Percentiles rank a stretch among this genome's conserved stretches.
These are phyloP conservation scores for Ctena decussata DNA, from an alignment of 2,888 invertebrate species.

Conservation along the genomic window DNA sequence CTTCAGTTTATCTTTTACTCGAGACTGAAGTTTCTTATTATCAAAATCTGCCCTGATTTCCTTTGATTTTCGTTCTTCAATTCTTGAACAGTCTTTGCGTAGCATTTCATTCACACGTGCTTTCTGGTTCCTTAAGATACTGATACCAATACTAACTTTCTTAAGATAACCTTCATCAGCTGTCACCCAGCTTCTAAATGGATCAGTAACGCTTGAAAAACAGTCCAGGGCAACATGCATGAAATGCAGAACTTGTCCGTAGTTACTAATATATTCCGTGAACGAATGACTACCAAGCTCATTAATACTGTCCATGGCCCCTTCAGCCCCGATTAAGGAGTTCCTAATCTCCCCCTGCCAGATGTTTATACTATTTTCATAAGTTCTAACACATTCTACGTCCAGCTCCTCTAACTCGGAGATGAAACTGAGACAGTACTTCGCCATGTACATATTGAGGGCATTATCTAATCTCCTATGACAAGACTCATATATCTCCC, in stretches of 20 bases:
- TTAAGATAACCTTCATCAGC: conserved; percentile 80
- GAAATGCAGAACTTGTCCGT: conserved; percentile 71
- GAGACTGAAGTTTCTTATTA: conserved; percentile 61
- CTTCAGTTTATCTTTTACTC: conserved; percentile 53
- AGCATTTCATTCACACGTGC: conserved; percentile 65
- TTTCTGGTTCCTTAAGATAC: conserved; percentile 64
- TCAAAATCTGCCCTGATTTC: conserved; percentile 62
- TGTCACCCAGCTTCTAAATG: conserved; percentile 80
- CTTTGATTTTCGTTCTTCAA: conserved; percentile 67
- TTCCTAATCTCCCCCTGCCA: conserved; percentile 72
- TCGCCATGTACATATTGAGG: conserved; percentile 57
- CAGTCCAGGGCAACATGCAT: conserved; percentile 76
- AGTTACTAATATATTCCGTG: conserved; percentile 71
- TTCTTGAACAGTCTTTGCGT: conserved; percentile 61
- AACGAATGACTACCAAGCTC: conserved; percentile 57
- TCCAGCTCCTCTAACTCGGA: conserved; percentile 71
- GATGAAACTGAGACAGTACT: conserved; percentile 81
- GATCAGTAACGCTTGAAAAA: conserved; percentile 71
- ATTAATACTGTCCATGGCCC: conserved; percentile 47
- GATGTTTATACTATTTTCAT: conserved; percentile 78
- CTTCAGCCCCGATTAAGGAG: conserved; percentile 61
- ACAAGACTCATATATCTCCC: conserved; percentile 38
- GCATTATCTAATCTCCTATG: conserved; percentile 54
- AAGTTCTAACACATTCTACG: conserved; percentile 73
- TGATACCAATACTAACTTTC: conserved; percentile 76